Evolutionary conservation across 1,140 invertebrate genomes (phyloP).

Genomic region (Drosophila rhopaloa): DNA sequence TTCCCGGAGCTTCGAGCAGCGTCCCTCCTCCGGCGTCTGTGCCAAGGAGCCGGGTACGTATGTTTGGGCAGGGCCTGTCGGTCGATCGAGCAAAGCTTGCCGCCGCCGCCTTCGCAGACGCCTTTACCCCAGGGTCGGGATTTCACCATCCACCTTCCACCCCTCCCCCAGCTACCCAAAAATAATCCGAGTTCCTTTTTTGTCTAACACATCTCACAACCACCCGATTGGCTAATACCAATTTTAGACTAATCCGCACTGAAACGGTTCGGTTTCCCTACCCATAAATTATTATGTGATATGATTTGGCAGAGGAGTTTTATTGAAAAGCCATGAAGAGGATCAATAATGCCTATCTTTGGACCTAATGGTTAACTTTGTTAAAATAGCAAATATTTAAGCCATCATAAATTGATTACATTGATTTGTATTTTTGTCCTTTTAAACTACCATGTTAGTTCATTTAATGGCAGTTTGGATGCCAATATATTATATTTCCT

Average conservation of each 20-base stretch:
- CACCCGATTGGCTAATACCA: constrained; percentile 14
- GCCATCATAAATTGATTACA: no score
- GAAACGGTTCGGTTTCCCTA: constrained; percentile 4
- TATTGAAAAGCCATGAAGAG: no score
- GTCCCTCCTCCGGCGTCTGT: constrained; percentile 78
- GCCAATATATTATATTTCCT: no score
- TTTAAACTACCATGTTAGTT: no score
- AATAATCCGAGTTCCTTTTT: constrained; percentile 1
- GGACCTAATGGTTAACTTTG: no score
- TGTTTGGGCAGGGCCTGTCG: constrained; percentile 16
- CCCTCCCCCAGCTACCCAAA: background rate
- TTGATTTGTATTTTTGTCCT: no score
- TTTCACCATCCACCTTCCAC: constrained; percentile 4
- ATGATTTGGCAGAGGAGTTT: constrained; percentile 6
- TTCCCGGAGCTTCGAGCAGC: constrained; percentile 88
- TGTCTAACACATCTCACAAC: constrained; percentile 22
- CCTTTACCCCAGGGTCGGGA: background rate
- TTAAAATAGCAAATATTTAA: no score
- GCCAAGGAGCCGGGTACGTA: constrained; percentile 87
- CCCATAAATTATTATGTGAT: background rate
- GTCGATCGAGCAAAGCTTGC: constrained; percentile 42
- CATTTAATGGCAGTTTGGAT: no score
- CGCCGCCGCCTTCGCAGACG: constrained; percentile 16
- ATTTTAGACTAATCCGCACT: constrained; percentile 13
- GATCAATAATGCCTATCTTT: no score